Evolutionary conservation across 2,113 vertebrate species (phyloP).

Genomic region (Empidonax traillii): DNA sequence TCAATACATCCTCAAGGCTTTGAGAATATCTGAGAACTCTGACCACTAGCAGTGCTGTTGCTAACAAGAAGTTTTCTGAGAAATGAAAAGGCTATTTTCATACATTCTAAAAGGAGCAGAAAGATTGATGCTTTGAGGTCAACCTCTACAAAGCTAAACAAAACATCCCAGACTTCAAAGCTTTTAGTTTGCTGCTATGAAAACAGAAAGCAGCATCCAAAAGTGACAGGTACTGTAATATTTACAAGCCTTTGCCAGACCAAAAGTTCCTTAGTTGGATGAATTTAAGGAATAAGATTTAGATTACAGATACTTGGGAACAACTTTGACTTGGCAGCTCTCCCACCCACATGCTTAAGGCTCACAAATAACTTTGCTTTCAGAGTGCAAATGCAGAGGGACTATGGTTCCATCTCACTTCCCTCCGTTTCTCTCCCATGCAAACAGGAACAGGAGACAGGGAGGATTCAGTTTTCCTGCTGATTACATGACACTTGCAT

Average conservation of each 20-base stretch:
- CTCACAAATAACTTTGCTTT: conserved; percentile 42
- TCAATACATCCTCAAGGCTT: background rate
- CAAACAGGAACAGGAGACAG: background rate
- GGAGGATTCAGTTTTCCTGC: background rate
- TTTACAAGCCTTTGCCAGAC: conserved; percentile 55
- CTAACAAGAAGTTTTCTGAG: background rate
- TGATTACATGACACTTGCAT: background rate
- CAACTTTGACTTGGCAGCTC: conserved; percentile 40
- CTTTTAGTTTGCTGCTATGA: conserved; percentile 10
- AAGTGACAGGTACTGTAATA: conserved; percentile 63
- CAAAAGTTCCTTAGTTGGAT: conserved; percentile 40
- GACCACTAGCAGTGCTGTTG: background rate
- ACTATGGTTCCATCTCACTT: background rate
- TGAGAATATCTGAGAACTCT: background rate
- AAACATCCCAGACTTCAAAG: conserved; percentile 61
- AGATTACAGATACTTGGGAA: conserved; percentile 53
- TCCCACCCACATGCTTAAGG: conserved; percentile 24
- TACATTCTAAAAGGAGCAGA: conserved; percentile 3
- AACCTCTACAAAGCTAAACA: conserved; percentile 31
- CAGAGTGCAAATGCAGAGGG: conserved; percentile 6
- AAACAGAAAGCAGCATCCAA: conserved; percentile 53
- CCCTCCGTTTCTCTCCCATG: background rate
- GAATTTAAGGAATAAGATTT: conserved; percentile 46
- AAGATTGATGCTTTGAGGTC: conserved; percentile 57
- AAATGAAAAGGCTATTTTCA: conserved; percentile 21